Conservation (phyloP, 2,888 invertebrate genomes). For the Ophion costatus region DNA sequence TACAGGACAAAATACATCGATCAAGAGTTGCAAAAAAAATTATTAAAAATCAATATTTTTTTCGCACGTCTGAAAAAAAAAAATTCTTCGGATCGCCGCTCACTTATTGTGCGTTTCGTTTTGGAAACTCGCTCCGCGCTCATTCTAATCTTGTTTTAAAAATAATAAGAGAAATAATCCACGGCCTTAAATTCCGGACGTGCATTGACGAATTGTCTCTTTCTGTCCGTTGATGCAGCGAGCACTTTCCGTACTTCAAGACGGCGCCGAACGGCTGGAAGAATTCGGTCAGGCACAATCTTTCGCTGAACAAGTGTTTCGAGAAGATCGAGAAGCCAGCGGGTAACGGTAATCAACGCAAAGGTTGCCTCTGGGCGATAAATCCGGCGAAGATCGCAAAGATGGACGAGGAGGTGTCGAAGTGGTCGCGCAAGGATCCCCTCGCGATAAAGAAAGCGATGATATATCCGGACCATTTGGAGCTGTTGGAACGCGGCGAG, state of each 20-base stretch:
- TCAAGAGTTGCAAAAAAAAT: no score
- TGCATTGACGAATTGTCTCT: neutral
- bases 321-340: conserved; percentile 98
- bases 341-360: conserved; percentile 93
- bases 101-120: no score
- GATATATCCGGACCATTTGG: conserved; percentile 95
- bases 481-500: conserved; percentile 93
- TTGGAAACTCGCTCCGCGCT: no score
- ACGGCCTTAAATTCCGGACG: no score
- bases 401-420: conserved; percentile 99
- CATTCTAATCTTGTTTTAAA: no score
- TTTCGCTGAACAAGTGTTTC: conserved; percentile 99
- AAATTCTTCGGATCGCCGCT: no score
- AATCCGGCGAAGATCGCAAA: conserved; percentile 97
- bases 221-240: conserved; percentile 86
- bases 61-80: no score
- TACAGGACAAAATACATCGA: no score
- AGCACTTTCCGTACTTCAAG: conserved; percentile 99
- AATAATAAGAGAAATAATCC: no score
- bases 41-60: no score
- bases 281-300: conserved; percentile 98
- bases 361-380: conserved; percentile 98
- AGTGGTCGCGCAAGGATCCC: conserved; percentile 98
- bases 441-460: conserved; percentile 96
- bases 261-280: conserved; percentile 99